Base-by-base conservation (phyloP, 2,888 invertebrate genomes). In the Nomada ferruginata region DNA sequence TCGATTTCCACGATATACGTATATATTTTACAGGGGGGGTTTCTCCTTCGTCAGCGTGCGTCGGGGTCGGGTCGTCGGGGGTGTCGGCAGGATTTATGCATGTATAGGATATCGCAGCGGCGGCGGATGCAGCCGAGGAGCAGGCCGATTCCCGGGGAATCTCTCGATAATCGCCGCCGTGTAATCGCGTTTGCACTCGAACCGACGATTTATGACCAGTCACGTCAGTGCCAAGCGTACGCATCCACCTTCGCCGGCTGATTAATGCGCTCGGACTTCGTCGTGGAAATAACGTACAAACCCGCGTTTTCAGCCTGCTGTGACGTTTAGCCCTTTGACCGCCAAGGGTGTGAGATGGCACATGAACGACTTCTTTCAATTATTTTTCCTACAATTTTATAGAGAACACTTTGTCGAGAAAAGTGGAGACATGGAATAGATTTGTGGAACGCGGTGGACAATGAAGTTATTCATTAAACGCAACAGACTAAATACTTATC, bases 131-230 rank as follows among this genome's bases (percentile, higher is more conserved):
- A 64, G 72, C 68, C 79, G 71, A 84, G 87, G 70, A 80, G 60
- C 73, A 69, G 71, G 75, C 59, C 66, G 64, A 53, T 74, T 44
- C 50, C 72, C 47, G 18, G 23, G 42, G 85, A 76, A 73, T 85
- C 82, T 87, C 85, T 79, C 87, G 82, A 87, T 86, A 86, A 86
- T 86, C 85, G 87, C 87, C 87, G 85, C 60, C 85, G 77, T 87
- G 87, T 86, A 86, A 86, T 86, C 86, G 87, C 85, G 77, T 82
- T 85, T 85, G 85, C 85, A 82, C 85, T 86, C 87, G 85, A 87
- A 87, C 75, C 85, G 69, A 86, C 79, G 85, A 86, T 86, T 86
- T 86, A 86, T 86, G 87, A 73, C 77, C 77, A 65, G 85, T 85
- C 86, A 85, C 87, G 87, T 85, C 87, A 87, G 72, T 85, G 76